Evolutionary conservation across 2,113 vertebrate species (phyloP).

Genomic region (Neodon shergylaensis): DNA sequence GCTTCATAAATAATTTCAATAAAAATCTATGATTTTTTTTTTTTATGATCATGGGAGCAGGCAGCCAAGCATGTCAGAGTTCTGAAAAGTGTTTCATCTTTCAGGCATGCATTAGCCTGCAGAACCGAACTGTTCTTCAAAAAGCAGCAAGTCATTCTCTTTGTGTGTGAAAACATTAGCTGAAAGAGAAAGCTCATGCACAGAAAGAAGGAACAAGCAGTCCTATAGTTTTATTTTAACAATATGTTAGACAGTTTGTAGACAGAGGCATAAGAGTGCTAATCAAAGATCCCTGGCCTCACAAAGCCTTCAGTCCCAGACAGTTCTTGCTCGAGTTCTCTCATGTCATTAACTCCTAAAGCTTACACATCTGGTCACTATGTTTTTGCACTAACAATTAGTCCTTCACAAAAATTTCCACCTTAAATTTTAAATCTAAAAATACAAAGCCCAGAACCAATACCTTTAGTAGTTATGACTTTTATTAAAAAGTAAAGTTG

Average conservation of each 20-base stretch:
- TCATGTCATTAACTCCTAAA: not conserved
- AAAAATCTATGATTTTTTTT: not conserved
- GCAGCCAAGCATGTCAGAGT: not conserved
- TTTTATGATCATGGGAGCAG: not conserved
- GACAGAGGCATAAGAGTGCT: not conserved
- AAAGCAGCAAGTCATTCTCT: not conserved
- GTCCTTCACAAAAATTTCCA: not conserved
- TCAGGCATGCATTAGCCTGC: not conserved
- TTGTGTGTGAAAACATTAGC: not conserved
- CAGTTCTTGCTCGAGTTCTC: not conserved
- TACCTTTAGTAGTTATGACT: not conserved
- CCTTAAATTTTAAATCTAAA: conserved; percentile 7
- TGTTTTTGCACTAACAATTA: conserved; percentile 20
- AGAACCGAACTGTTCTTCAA: not conserved
- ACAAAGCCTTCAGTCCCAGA: not conserved
- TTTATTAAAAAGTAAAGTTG: conserved; percentile 21
- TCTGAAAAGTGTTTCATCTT: conserved; percentile 4
- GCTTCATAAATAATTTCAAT: conserved; percentile 17
- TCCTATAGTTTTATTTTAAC: not conserved
- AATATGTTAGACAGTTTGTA: not conserved
- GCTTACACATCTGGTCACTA: not conserved
- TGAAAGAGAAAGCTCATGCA: conserved; percentile 4
- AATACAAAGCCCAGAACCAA: not conserved
- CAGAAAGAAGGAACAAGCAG: not conserved
- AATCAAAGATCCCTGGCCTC: not conserved